phyloP scores from a whole-genome alignment of 2,888 invertebrate species.

The Athetis lepigone region DNA sequence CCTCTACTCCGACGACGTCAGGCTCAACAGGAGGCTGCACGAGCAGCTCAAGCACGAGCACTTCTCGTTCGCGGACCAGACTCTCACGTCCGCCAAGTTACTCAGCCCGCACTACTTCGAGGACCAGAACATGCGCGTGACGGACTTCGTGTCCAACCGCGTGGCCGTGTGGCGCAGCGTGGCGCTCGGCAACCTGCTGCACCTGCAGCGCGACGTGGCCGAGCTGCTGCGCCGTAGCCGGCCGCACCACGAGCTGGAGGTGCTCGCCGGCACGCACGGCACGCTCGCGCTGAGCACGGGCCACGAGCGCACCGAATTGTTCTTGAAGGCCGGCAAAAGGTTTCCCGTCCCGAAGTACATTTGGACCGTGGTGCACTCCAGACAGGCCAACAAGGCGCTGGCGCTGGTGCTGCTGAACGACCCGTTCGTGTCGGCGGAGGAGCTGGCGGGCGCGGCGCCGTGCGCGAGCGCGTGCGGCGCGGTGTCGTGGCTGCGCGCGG shows the following conservation, averaged over 20 bases:
- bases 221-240: constrained; percentile 58
- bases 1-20: constrained; percentile 81
- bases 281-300: constrained; percentile 68
- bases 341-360: constrained; percentile 84
- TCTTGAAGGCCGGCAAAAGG: constrained; percentile 67
- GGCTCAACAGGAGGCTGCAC: constrained; percentile 77
- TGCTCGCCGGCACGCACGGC: constrained; percentile 79
- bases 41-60: constrained; percentile 77
- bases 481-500: constrained; percentile 76
- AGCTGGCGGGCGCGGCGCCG: constrained; percentile 80
- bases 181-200: constrained; percentile 77
- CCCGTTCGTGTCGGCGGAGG: constrained; percentile 85
- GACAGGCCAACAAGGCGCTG: constrained; percentile 60
- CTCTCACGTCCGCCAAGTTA: constrained; percentile 75
- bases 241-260: constrained; percentile 64
- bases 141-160: constrained; percentile 81
- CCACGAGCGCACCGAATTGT: constrained; percentile 66
- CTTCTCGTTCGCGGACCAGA: constrained; percentile 77
- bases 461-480: constrained; percentile 82
- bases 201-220: constrained; percentile 80
- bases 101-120: constrained; percentile 79
- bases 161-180: constrained; percentile 82
- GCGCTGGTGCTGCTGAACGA: constrained; percentile 83
- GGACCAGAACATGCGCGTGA: constrained; percentile 78
- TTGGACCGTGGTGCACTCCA: constrained; percentile 80